A percentile compares a stretch with the other conserved stretches of the same genome.
phyloP scores from a whole-genome alignment of 1,140 invertebrate genomes.

The Pseudomyrmex concolor region DNA sequence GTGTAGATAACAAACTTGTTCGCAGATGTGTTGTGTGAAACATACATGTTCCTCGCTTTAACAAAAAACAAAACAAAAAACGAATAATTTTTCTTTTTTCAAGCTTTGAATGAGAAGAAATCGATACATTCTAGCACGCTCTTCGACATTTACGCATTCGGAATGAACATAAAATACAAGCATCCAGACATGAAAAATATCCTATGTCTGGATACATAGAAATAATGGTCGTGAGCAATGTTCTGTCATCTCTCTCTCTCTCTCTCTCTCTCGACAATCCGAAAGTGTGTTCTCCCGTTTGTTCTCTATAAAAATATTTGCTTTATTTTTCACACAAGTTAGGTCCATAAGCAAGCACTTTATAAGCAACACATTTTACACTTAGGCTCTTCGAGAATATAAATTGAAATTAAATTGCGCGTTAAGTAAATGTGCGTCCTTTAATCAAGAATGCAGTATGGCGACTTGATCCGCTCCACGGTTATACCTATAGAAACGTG shows the following conservation, averaged over 20 bases:
- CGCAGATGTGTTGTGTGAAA: neutral
- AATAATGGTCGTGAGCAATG: neutral
- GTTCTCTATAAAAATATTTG: too few relatives aligned
- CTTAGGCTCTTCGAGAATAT: too few relatives aligned
- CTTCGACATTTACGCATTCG: conserved; percentile 66
- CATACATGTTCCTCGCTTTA: conserved; percentile 7
- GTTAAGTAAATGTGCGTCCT: too few relatives aligned
- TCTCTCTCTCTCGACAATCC: too few relatives aligned
- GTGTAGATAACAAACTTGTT: neutral
- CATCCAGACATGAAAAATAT: conserved; percentile 37
- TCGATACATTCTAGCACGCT: conserved; percentile 61
- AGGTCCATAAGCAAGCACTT: too few relatives aligned
- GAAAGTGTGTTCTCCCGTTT: too few relatives aligned
- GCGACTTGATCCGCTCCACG: neutral
- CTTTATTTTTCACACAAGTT: too few relatives aligned
- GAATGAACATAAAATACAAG: conserved; percentile 30
- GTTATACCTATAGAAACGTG: neutral
- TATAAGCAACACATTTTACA: too few relatives aligned
- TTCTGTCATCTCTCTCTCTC: neutral
- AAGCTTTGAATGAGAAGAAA: conserved; percentile 28
- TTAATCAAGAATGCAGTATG: neutral
- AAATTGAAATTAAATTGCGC: too few relatives aligned
- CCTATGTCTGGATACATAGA: neutral
- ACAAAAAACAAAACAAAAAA: conserved; percentile 32
- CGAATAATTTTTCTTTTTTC: neutral